Conservation (phyloP, 2,113 vertebrate genomes). For the Alouatta palliata region DNA sequence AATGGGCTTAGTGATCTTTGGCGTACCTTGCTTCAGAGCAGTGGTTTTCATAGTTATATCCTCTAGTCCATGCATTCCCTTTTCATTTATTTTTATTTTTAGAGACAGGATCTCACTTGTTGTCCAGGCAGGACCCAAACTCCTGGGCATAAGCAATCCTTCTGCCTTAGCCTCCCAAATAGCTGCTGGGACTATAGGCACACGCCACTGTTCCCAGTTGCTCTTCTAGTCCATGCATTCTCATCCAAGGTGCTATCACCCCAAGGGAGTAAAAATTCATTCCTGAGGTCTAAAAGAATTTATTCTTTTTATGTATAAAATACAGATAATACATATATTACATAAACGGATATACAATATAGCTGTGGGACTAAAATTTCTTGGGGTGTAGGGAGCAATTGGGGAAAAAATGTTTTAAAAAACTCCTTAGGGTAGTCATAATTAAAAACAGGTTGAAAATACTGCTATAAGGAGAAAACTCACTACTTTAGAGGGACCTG, state of each 20-base stretch:
- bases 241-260: background rate
- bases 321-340: background rate
- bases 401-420: background rate
- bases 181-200: too few relatives aligned
- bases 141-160: too few relatives aligned
- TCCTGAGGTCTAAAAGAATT: background rate
- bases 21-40: background rate
- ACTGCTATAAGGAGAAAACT: background rate
- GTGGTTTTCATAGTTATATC: background rate
- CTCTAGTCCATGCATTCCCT: background rate
- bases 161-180: too few relatives aligned
- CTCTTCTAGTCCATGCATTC: background rate
- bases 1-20: background rate
- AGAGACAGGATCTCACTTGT: too few relatives aligned
- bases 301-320: background rate
- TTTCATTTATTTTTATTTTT: too few relatives aligned
- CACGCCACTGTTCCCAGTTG: too few relatives aligned
- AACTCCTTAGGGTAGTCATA: background rate
- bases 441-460: constrained; percentile 7
- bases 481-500: background rate
- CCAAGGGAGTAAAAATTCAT: background rate
- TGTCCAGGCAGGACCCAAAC: too few relatives aligned
- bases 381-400: background rate
- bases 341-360: background rate
- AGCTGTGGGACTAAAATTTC: background rate